phyloP scores from a whole-genome alignment of 2,888 invertebrate genomes.

The Falcaria lacertinaria region DNA sequence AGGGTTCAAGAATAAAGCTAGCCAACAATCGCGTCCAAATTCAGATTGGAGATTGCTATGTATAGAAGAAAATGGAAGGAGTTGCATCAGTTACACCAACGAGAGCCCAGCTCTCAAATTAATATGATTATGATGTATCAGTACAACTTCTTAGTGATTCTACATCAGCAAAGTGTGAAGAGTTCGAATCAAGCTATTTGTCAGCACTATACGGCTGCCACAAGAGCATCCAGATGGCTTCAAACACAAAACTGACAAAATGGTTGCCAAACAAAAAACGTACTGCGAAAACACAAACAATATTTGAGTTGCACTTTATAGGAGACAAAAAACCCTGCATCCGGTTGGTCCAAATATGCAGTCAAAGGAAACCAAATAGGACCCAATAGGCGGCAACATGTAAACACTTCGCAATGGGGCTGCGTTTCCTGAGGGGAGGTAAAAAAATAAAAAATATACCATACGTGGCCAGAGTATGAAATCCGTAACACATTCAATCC shows the following conservation, averaged over 20 bases:
- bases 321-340: constrained; percentile 49
- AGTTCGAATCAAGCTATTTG: too few species aligned
- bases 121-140: too few species aligned
- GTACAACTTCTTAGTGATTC: too few species aligned
- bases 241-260: constrained; percentile 20
- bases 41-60: too few species aligned
- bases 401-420: constrained; percentile 50
- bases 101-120: too few species aligned
- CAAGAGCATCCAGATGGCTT: constrained; percentile 14
- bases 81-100: too few species aligned
- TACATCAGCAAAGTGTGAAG: too few species aligned
- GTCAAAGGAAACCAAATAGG: constrained; percentile 63
- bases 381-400: constrained; percentile 45
- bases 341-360: constrained; percentile 54
- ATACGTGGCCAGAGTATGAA: background rate
- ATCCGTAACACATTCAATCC: background rate
- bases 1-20: too few species aligned
- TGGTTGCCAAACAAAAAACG: constrained; percentile 24
- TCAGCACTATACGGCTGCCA: constrained; percentile 12
- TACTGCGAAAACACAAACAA: constrained; percentile 36
- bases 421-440: constrained; percentile 36
- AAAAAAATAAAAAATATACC: constrained; percentile 27
- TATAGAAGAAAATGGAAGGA: too few species aligned
- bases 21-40: too few species aligned
- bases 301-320: constrained; percentile 62